Conservation (phyloP, 2,113 vertebrate genomes). For the Myanophis thanlyinensis region DNA sequence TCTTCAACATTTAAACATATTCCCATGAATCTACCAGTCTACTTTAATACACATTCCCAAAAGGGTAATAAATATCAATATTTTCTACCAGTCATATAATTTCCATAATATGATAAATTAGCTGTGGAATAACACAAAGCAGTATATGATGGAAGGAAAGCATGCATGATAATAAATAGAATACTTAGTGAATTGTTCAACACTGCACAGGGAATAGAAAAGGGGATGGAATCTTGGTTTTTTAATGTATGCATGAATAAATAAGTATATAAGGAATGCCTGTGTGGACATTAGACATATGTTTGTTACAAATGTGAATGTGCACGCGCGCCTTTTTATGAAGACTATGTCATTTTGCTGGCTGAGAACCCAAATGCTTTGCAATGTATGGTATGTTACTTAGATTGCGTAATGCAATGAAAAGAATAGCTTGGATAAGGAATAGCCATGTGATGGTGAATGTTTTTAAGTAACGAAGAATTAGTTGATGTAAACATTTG, state of each 20-base stretch:
- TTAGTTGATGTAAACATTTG: background rate
- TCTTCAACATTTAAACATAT: background rate
- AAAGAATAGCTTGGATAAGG: background rate
- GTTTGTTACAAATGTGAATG: background rate
- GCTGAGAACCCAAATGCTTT: background rate
- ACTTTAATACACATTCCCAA: background rate
- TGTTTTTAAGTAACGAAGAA: background rate
- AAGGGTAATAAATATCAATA: background rate
- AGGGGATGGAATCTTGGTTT: background rate
- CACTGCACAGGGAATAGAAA: background rate
- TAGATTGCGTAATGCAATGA: background rate
- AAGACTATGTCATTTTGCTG: background rate
- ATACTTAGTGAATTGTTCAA: background rate
- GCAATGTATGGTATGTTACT: background rate
- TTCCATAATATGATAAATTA: background rate
- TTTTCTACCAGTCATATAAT: background rate
- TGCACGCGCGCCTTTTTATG: background rate
- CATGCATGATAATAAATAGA: background rate
- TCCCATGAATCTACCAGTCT: background rate
- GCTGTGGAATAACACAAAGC: background rate
- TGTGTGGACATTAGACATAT: background rate
- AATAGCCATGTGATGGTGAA: background rate
- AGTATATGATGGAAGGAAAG: background rate
- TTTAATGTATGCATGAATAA: background rate
- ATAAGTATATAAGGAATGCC: background rate